These are phyloP conservation scores for Sinocyclocheilus maitianheensis DNA, from an alignment of 2,113 vertebrate species.

Conservation along the genomic window DNA sequence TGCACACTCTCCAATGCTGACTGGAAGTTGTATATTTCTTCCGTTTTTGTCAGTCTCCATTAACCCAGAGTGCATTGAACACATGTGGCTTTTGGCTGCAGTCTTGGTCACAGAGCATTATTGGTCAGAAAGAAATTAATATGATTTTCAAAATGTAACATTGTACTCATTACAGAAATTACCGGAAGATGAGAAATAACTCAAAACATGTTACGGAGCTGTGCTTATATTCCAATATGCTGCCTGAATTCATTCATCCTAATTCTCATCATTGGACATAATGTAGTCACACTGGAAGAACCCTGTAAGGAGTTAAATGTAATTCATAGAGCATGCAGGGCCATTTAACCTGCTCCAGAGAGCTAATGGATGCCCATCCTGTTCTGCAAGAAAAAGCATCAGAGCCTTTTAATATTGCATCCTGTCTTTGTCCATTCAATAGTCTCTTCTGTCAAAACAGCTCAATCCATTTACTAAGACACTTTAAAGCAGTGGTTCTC, in stretches of 20 bases:
- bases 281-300: conserved; percentile 39
- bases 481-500: background rate
- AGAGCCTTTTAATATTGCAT: conserved; percentile 20
- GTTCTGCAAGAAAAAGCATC: conserved; percentile 2
- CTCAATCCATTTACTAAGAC: background rate
- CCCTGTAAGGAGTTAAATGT: conserved; percentile 38
- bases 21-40: background rate
- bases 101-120: conserved; percentile 2
- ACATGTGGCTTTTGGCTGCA: conserved; percentile 28
- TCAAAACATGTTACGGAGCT: conserved; percentile 43
- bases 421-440: conserved; percentile 6
- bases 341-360: conserved; percentile 21
- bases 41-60: background rate
- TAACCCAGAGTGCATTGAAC: background rate
- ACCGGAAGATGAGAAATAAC: conserved; percentile 49
- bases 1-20: background rate
- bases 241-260: conserved; percentile 27
- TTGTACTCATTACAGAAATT: conserved; percentile 56
- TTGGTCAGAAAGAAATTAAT: conserved; percentile 21
- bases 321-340: conserved; percentile 12
- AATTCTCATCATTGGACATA: conserved; percentile 37
- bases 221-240: conserved; percentile 19
- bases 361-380: background rate
- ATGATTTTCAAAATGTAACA: conserved; percentile 56
- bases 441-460: conserved; percentile 19